Evolutionary conservation across 2,113 vertebrate genomes (phyloP).

Genomic region (Notarius quadriscutis): DNA sequence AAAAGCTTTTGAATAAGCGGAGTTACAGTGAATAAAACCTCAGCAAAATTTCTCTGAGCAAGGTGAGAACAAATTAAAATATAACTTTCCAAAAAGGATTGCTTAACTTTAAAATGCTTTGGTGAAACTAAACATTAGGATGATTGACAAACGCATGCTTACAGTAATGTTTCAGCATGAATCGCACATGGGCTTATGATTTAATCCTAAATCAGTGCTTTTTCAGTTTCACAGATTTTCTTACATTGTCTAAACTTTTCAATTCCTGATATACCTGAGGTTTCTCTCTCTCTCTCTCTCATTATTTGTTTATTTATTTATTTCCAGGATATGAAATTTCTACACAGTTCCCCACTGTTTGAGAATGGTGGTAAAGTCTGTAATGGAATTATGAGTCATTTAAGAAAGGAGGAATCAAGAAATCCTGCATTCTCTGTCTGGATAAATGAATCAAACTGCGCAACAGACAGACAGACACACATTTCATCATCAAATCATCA

Average conservation of each 20-base stretch:
- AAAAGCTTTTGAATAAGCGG: slow-evolving; percentile 68
- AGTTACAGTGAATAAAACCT: slow-evolving; percentile 79
- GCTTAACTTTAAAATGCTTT: neutral
- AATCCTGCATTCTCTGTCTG: slow-evolving; percentile 23
- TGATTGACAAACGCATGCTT: neutral
- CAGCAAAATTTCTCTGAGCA: slow-evolving; percentile 63
- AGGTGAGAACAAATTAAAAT: slow-evolving; percentile 51
- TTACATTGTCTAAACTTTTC: no score
- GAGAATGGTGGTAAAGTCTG: slow-evolving; percentile 53
- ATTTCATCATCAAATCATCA: slow-evolving; percentile 25
- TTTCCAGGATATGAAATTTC: slow-evolving; percentile 61
- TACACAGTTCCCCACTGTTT: slow-evolving; percentile 36
- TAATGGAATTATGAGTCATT: slow-evolving; percentile 48
- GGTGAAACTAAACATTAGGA: neutral
- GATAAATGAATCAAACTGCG: slow-evolving; percentile 38
- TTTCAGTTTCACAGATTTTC: no score
- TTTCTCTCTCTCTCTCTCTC: no score
- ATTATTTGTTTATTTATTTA: no score
- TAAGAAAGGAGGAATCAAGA: slow-evolving; percentile 50
- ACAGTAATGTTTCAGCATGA: neutral
- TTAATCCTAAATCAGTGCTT: no score
- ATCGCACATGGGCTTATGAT: neutral
- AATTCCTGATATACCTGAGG: no score
- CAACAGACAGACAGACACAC: slow-evolving; percentile 29
- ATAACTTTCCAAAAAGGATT: neutral